A percentile compares a stretch with the other conserved stretches of the same genome.
phyloP scores from a whole-genome alignment of 1,140 invertebrate genomes.

The Hyles vespertilio region DNA sequence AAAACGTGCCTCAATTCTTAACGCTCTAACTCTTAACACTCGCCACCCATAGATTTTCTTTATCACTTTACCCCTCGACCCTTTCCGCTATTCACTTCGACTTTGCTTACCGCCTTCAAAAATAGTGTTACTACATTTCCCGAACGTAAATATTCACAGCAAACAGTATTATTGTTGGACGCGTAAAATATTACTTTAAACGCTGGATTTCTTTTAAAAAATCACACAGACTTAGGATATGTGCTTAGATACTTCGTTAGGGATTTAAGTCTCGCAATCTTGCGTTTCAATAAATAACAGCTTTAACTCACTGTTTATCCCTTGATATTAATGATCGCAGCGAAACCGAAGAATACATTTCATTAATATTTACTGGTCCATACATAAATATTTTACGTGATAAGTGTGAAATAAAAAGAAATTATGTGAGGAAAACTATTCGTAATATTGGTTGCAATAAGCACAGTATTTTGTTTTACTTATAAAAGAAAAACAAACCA shows the following conservation, averaged over 20 bases:
- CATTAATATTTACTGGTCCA: no score
- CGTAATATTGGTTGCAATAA: no score
- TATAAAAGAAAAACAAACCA: no score
- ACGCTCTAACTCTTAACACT: slow-evolving; percentile 8
- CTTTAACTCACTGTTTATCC: neutral
- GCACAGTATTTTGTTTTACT: no score
- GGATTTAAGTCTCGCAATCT: neutral
- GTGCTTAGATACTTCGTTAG: neutral
- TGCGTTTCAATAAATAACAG: slow-evolving; percentile 8
- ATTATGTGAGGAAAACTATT: no score
- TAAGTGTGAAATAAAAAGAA: no score
- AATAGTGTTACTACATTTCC: neutral
- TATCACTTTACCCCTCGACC: slow-evolving; percentile 23
- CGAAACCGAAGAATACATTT: no score
- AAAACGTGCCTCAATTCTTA: slow-evolving; percentile 21
- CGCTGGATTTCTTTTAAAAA: neutral
- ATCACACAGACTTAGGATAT: slow-evolving; percentile 1
- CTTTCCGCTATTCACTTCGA: slow-evolving; percentile 11
- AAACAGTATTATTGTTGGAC: neutral
- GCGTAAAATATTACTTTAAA: neutral
- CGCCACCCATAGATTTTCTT: slow-evolving; percentile 21
- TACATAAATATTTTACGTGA: no score
- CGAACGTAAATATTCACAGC: no score
- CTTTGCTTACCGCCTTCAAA: slow-evolving; percentile 18
- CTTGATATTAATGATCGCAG: neutral